A percentile compares a stretch with the other conserved stretches of the same genome.
Evolutionary conservation across 2,797 vertebrate genomes (phyloP).

Genomic region (Rhyacichthys aspro): DNA sequence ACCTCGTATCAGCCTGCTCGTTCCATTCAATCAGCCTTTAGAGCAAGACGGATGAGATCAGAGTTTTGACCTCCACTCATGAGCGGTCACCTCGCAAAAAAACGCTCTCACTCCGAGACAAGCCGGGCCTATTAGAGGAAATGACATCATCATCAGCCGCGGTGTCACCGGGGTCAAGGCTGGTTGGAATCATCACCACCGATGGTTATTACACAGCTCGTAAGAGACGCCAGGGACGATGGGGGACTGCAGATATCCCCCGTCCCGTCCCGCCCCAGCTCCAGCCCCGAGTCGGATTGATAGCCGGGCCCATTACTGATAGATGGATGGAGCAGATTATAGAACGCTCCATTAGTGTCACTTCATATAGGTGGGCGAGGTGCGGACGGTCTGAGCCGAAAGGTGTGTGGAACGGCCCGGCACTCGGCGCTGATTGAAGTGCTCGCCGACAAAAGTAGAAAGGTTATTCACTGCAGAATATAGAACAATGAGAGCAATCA

Average conservation of each 20-base stretch:
- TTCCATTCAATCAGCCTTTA: constrained; percentile 69
- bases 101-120: constrained; percentile 49
- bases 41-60: constrained; percentile 74
- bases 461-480: constrained; percentile 27
- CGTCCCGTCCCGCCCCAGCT: constrained; percentile 1
- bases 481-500: constrained; percentile 10
- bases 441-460: constrained; percentile 13
- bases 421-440: constrained; percentile 40
- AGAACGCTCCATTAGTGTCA: constrained; percentile 75
- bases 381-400: constrained; percentile 14
- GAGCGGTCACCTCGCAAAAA: constrained; percentile 53
- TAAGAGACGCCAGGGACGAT: constrained; percentile 59
- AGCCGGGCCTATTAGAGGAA: constrained; percentile 64
- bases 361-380: constrained; percentile 59
- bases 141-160: constrained; percentile 75
- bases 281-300: constrained; percentile 53
- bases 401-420: constrained; percentile 36
- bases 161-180: constrained; percentile 68
- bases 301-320: constrained; percentile 71
- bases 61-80: constrained; percentile 73
- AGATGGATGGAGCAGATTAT: constrained; percentile 74
- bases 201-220: constrained; percentile 66
- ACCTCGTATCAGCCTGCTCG: constrained; percentile 38
- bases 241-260: constrained; percentile 43
- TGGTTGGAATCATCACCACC: constrained; percentile 56